phyloP scores from a whole-genome alignment of 2,797 vertebrate species.

The Sebastes aleutianus region DNA sequence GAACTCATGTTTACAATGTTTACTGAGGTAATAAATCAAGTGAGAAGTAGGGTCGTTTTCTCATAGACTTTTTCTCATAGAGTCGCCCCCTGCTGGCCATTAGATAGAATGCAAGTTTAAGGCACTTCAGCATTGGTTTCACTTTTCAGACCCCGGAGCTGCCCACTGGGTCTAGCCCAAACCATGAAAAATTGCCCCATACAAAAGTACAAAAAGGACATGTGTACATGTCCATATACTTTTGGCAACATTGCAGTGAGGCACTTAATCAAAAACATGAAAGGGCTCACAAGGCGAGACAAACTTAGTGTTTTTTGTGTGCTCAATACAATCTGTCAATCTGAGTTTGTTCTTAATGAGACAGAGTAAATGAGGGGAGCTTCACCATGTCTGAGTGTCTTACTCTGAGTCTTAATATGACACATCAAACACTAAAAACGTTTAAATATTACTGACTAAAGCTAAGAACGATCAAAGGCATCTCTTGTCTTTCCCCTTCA shows the following conservation, averaged over 20 bases:
- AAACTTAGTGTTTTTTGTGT: background rate
- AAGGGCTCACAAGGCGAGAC: background rate
- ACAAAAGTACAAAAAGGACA: background rate
- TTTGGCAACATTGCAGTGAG: background rate
- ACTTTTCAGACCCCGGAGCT: too few species aligned
- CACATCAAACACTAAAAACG: conserved; percentile 12
- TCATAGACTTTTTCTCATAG: too few species aligned
- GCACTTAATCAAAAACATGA: background rate
- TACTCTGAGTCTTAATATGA: background rate
- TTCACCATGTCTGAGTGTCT: background rate
- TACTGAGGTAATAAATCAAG: too few species aligned
- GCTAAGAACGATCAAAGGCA: conserved; percentile 33
- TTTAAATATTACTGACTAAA: conserved; percentile 15
- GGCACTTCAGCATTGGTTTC: too few species aligned
- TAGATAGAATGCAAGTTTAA: too few species aligned
- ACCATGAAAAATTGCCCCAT: background rate
- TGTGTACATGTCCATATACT: background rate
- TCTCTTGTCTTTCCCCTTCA: conserved; percentile 13
- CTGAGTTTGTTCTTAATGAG: background rate
- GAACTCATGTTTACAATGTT: too few species aligned
- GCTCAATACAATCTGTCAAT: background rate
- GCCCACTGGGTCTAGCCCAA: background rate
- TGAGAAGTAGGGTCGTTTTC: too few species aligned
- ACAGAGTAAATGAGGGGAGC: background rate
- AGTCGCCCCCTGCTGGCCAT: too few species aligned